Percentiles rank a stretch among this genome's conserved stretches.
These are phyloP conservation scores for Sinelater perroti DNA, from an alignment of 2,888 invertebrate species.

Conservation along the genomic window DNA sequence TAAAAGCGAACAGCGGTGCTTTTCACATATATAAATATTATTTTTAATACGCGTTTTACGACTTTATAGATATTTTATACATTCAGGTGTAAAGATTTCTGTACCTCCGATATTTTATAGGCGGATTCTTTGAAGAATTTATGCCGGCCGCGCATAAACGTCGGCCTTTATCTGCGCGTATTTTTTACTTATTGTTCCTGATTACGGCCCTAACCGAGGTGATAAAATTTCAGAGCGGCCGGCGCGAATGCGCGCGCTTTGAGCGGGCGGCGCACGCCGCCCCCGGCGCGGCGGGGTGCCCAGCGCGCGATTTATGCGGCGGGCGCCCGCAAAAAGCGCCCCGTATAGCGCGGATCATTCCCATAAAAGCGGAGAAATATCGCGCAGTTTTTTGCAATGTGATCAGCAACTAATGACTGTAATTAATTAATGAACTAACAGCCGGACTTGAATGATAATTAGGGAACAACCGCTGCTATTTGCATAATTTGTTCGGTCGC, in stretches of 20 bases:
- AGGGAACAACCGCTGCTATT: constrained; percentile 9
- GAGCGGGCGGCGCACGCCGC: constrained; percentile 5
- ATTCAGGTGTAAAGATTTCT: constrained; percentile 62
- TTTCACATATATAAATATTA: constrained; percentile 63
- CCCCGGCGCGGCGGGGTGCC: not conserved
- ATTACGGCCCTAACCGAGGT: constrained; percentile 35
- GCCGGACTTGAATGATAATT: constrained; percentile 18
- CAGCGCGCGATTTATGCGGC: not conserved
- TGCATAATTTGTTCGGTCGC: constrained; percentile 22
- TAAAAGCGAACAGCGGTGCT: constrained; percentile 59
- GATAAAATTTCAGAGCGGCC: constrained; percentile 36
- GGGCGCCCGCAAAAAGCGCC: constrained; percentile 4
- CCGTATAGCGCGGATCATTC: not conserved
- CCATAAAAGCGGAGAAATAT: constrained; percentile 5
- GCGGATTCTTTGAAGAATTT: constrained; percentile 48
- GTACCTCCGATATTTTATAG: constrained; percentile 51
- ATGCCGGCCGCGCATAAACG: constrained; percentile 51
- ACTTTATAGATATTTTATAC: constrained; percentile 63
- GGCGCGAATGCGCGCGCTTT: constrained; percentile 13
- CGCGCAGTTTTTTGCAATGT: constrained; percentile 11
- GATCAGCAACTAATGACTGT: constrained; percentile 19
- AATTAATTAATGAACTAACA: constrained; percentile 22
- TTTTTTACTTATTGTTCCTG: constrained; percentile 40
- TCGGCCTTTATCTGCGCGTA: constrained; percentile 53
- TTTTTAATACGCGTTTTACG: constrained; percentile 63